Evolutionary conservation across 2,888 invertebrate species (phyloP), one percentile per base, ranked within the genome.

Genomic region (Dione juno): DNA sequence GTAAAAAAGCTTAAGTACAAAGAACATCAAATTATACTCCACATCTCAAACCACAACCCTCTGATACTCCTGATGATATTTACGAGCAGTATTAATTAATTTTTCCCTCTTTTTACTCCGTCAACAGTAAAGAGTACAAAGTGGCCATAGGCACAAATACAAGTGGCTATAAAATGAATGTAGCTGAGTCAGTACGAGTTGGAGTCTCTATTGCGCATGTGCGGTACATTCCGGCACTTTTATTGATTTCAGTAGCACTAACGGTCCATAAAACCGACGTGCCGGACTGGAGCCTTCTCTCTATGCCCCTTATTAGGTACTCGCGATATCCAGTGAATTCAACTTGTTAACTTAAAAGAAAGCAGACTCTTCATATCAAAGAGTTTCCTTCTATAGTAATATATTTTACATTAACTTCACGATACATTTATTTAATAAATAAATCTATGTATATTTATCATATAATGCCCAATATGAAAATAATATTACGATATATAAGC

Each of bases 201-300:
- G 81, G 81, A 78, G 81, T 80, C 79, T 82, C 80, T 78, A 86
- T 77, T 85, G 93, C 93, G 93, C 93, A 93, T 93, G 93, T 88
- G 93, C 93, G 87, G 92, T 91, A 91, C 92, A 93, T 93, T 93
- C 93, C 86, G 89, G 91, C 87, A 93, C 94, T 95, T 95, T 95
- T 95, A 95, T 95, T 95, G 95, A 95, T 95, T 95, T 94, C 94
- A 94, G 94, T 94, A 94, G 94, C 94, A 94, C 94, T 94, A 94
- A 94, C 94, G 94, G 93, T 89, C 93, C 89, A 94, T 93, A 90
- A 89, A 88, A 83, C 86, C 90, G 90, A 90, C 90, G 90, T 90
- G 89, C 91, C 83, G 90, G 89, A 88, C 92, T 83, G 88, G 83
- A 87, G 86, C 84, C 86, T 87, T 86, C 83, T 84, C 88, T 88